phyloP scores from a whole-genome alignment of 2,797 vertebrate species.

The Pseudomugil gertrudae region DNA sequence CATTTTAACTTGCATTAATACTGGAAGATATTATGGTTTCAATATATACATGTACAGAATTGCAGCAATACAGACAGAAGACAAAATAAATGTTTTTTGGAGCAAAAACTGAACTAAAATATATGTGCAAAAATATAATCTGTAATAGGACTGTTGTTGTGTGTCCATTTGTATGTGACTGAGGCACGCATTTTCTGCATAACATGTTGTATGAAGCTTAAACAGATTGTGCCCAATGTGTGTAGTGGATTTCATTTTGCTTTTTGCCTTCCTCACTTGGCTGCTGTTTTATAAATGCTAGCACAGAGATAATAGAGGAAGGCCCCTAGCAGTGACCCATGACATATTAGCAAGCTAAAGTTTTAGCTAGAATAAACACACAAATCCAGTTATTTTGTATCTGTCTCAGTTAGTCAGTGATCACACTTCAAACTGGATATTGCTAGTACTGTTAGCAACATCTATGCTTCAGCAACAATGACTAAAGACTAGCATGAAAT shows the following conservation, averaged over 20 bases:
- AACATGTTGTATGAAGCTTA: neutral
- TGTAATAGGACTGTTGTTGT: neutral
- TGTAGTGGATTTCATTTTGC: neutral
- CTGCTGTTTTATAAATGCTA: neutral
- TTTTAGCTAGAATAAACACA: neutral
- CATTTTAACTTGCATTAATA: neutral
- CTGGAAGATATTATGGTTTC: neutral
- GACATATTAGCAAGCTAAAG: neutral
- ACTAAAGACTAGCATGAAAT: neutral
- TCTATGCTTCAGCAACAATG: neutral
- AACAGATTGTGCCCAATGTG: neutral
- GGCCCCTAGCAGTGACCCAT: neutral
- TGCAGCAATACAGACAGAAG: neutral
- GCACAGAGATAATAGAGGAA: neutral
- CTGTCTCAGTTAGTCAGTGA: neutral
- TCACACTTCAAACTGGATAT: neutral
- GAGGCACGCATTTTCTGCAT: neutral
- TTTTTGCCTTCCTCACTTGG: neutral
- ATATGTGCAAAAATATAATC: neutral
- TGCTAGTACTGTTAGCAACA: neutral
- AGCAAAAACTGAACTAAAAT: too few species aligned
- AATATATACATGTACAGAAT: neutral
- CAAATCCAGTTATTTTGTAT: neutral
- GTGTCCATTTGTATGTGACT: neutral
- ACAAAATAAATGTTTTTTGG: too few species aligned